Evolutionary conservation across 1,140 invertebrate species (phyloP), one percentile per base, ranked within the genome.

Genomic region (Caenorhabditis briggsae): DNA sequence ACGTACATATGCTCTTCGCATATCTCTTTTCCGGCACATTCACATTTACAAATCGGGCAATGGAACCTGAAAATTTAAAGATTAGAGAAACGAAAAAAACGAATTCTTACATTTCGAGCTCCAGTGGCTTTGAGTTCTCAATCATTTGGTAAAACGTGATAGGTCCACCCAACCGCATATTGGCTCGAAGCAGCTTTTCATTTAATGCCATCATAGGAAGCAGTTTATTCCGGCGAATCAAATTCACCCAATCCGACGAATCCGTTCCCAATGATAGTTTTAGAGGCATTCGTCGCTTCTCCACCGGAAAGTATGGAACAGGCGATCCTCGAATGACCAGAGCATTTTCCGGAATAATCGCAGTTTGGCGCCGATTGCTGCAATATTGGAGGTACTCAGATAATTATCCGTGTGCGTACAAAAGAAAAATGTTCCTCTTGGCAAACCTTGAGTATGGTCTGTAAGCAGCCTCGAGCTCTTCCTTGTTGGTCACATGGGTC

Each of bases 401-500:
- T 14, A 53, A 9, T 53, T 33, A 33, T 33, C 33, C 33, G 33
- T 33, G 33, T 33, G 33, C 33, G 33, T 33, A 33, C 33, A 20
- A 23, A 65, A 1, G 9, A 59, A 59, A 20, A 33, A 2, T 65
- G 2, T 2, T 14, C 50, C 50, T 58, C n/a, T n/a, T n/a, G 8
- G 5, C 33, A n/a, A 43, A 70, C 70, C 46, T 20, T 5, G 70
- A 48, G 50, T 78, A 78, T 23, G 70, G 70, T 50, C 70, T 50
- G 41, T 78, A 78, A 50, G 70, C 70, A 43, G 70, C 70, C 23
- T 78, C 70, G 12, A 78, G 33, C 14, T 78, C 70, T 25, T 78
- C 70, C 23, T 78, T 78, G 12, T 50, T 78, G 7, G 70, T 50
- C 70, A 78, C 70, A 25, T 78, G 70, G 23, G 23, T 23, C 23